Conservation (phyloP, 2,113 vertebrate species). For the Verasper variegatus region DNA sequence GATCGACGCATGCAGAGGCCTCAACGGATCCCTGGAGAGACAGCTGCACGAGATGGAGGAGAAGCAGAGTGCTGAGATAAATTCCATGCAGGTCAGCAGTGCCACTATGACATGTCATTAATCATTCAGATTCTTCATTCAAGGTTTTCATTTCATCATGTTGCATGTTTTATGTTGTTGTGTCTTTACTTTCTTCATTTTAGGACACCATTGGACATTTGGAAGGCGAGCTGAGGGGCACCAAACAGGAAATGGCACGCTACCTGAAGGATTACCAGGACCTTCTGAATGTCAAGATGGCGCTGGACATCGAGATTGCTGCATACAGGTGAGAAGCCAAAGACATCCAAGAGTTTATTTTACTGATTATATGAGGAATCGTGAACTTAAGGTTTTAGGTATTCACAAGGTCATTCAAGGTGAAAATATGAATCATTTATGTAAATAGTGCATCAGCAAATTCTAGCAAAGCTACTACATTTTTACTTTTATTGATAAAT, state of each 20-base stretch:
- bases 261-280: conserved; percentile 78
- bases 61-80: conserved; percentile 78
- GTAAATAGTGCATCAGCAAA: too few relatives aligned
- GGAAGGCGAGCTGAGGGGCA: conserved; percentile 81
- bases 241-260: conserved; percentile 78
- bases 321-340: conserved; percentile 79
- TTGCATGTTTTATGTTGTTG: not conserved
- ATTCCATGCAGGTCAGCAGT: conserved; percentile 78
- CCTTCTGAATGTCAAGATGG: conserved; percentile 85
- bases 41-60: conserved; percentile 81
- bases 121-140: not conserved
- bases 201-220: conserved; percentile 78
- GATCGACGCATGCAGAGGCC: conserved; percentile 76
- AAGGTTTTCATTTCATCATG: not conserved
- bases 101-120: not conserved
- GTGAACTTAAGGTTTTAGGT: not conserved
- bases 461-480: too few relatives aligned
- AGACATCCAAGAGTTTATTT: not conserved
- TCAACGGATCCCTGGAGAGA: conserved; percentile 79
- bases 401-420: not conserved
- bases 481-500: too few relatives aligned
- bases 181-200: conserved; percentile 12
- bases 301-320: conserved; percentile 86
- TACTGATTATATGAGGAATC: not conserved
- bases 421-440: not conserved